A percentile compares a stretch with the other conserved stretches of the same genome.
Evolutionary conservation across 23 tunicate genomes (phyloP).

Genomic region (Halocynthia roretzi): DNA sequence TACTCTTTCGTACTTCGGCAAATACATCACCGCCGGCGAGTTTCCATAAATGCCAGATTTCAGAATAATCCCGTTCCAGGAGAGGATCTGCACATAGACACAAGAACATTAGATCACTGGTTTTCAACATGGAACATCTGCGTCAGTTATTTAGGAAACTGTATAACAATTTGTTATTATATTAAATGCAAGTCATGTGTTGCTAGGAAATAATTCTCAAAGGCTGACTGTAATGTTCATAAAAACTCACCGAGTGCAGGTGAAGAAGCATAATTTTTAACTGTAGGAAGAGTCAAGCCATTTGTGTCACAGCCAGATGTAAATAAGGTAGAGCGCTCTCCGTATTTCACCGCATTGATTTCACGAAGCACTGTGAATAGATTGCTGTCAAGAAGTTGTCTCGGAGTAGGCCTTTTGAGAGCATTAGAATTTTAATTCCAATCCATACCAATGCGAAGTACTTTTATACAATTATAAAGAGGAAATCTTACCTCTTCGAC

Average conservation of each 20-base stretch:
- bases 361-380: neutral
- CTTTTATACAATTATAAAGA: too few relatives aligned
- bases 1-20: slow-evolving; percentile 35
- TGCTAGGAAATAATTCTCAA: too few relatives aligned
- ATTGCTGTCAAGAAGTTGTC: slow-evolving; percentile 2
- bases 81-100: slow-evolving; percentile 12
- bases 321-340: slow-evolving; percentile 23
- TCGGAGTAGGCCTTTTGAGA: slow-evolving; percentile 7
- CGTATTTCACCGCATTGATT: slow-evolving; percentile 1
- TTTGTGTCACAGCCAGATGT: slow-evolving; percentile 18
- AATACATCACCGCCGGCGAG: slow-evolving; percentile 93
- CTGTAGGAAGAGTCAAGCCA: slow-evolving; percentile 3
- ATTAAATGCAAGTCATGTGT: too few relatives aligned
- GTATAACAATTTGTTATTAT: too few relatives aligned
- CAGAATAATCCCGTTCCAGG: slow-evolving; percentile 54
- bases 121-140: too few relatives aligned
- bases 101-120: neutral
- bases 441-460: neutral
- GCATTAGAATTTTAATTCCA: neutral
- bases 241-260: slow-evolving; percentile 6
- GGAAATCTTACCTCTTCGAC: too few relatives aligned
- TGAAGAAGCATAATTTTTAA: slow-evolving; percentile 7
- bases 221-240: neutral
- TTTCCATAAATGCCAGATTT: slow-evolving; percentile 82
- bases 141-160: too few relatives aligned